Conservation (phyloP, 2,888 invertebrate species). For the Thelaira solivaga region DNA sequence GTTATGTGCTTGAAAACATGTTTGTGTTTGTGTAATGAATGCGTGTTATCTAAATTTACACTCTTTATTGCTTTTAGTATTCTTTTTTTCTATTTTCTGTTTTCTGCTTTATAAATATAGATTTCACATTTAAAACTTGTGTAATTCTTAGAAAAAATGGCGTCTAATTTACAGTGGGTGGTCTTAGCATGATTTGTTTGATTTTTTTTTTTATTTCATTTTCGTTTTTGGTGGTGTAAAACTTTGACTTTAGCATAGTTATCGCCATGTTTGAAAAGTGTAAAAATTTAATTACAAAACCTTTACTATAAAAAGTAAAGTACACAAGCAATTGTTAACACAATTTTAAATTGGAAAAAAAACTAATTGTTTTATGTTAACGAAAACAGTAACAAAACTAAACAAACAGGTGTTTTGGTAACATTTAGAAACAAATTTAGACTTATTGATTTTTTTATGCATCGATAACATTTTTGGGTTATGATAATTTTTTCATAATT, state of each 20-base stretch:
- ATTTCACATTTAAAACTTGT: slow-evolving; percentile 46
- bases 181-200: slow-evolving; percentile 44
- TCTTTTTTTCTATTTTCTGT: too few species aligned
- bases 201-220: background rate
- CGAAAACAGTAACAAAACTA: too few species aligned
- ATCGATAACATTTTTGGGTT: too few species aligned
- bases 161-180: slow-evolving; percentile 60
- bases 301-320: background rate
- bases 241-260: background rate
- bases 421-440: background rate
- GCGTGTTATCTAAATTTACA: slow-evolving; percentile 10
- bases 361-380: slow-evolving; percentile 46
- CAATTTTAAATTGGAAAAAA: background rate
- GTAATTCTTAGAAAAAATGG: slow-evolving; percentile 59
- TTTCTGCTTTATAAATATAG: slow-evolving; percentile 45
- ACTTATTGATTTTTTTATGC: too few species aligned
- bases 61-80: slow-evolving; percentile 40
- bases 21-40: background rate
- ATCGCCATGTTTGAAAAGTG: slow-evolving; percentile 39
- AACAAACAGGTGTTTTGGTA: too few species aligned
- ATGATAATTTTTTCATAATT: too few species aligned
- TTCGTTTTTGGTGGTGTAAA: background rate
- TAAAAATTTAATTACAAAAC: slow-evolving; percentile 41
- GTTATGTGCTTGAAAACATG: background rate
- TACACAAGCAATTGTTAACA: slow-evolving; percentile 22